Evolutionary conservation across 2,113 vertebrate species (phyloP).

Genomic region (Pterocles burchelli): DNA sequence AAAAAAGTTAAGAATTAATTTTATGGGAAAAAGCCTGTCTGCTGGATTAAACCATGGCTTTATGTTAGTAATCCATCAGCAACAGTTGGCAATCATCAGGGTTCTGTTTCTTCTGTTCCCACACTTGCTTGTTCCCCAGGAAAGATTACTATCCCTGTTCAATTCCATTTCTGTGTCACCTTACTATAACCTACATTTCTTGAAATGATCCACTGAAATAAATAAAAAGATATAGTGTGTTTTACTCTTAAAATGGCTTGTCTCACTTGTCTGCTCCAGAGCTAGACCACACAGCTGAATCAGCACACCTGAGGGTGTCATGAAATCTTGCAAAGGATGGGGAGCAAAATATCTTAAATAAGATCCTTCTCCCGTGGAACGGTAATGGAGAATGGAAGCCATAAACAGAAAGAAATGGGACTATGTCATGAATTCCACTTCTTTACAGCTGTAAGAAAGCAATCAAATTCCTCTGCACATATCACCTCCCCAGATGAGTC

Average conservation of each 20-base stretch:
- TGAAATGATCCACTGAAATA: constrained; percentile 6
- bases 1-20: background rate
- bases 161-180: background rate
- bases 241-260: constrained; percentile 4
- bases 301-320: background rate
- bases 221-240: background rate
- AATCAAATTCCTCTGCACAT: background rate
- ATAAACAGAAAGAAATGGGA: constrained; percentile 2
- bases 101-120: background rate
- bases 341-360: constrained; percentile 22
- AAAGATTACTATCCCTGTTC: background rate
- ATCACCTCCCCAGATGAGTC: background rate
- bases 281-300: background rate
- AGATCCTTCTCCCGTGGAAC: background rate
- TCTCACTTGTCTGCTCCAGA: background rate
- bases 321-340: background rate
- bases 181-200: background rate
- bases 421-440: background rate
- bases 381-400: background rate
- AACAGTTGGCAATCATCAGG: background rate
- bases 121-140: background rate
- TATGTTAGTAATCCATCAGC: background rate
- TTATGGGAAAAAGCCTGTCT: background rate
- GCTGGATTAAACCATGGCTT: background rate
- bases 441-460: constrained; percentile 13